These are phyloP conservation scores for Leptinotarsa tumamoca DNA, from an alignment of 2,888 invertebrate genomes.

Conservation along the genomic window DNA sequence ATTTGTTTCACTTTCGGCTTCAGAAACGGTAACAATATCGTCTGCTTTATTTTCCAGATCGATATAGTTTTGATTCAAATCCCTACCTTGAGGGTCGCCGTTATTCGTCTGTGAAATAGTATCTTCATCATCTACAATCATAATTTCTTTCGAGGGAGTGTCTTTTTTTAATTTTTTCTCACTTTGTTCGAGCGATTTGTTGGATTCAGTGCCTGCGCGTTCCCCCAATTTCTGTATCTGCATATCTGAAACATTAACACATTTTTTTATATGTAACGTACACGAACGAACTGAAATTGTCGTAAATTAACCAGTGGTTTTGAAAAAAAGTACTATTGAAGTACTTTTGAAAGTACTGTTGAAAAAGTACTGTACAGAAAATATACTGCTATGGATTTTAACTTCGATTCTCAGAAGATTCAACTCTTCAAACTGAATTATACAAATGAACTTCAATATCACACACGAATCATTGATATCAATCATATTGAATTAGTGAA, in stretches of 20 bases:
- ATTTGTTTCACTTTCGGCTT: background rate
- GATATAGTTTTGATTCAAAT: constrained; percentile 20
- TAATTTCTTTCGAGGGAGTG: background rate
- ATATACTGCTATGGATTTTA: no score
- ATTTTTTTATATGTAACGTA: background rate
- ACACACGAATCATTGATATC: no score
- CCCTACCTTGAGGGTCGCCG: background rate
- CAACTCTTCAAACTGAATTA: no score
- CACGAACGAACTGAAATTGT: background rate
- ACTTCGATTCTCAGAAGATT: no score
- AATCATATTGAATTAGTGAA: no score
- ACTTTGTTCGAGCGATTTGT: background rate
- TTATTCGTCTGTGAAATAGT: background rate
- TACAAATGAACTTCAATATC: no score
- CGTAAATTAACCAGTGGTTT: background rate
- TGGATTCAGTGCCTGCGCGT: background rate
- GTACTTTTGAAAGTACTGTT: no score
- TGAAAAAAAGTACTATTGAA: no score
- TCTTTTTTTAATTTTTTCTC: background rate
- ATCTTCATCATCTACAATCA: constrained; percentile 15
- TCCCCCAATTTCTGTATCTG: constrained; percentile 7
- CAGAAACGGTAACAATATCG: background rate
- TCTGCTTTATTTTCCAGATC: background rate
- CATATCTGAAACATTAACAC: constrained; percentile 5
- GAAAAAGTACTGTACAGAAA: no score